phyloP scores from a whole-genome alignment of 1,140 invertebrate genomes.

The Rhyacophila brunnea region DNA sequence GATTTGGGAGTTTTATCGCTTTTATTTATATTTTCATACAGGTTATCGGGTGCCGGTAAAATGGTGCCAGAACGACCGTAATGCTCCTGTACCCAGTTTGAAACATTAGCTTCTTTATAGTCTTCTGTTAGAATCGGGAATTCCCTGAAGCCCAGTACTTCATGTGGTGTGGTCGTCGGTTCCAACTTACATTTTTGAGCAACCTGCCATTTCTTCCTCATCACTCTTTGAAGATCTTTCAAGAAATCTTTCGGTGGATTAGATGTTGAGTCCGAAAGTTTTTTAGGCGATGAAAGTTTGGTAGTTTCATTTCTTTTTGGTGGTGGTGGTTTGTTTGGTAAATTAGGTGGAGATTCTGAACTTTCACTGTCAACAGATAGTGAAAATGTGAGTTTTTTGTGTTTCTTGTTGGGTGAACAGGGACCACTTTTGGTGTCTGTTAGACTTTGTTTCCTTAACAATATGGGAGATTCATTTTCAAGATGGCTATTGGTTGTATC shows the following conservation, averaged over 20 bases:
- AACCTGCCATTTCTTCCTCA: constrained; percentile 92
- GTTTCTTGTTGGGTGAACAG: constrained; percentile 19
- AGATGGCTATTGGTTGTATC: constrained; percentile 2
- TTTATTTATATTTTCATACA: constrained; percentile 43
- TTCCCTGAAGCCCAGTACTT: constrained; percentile 86
- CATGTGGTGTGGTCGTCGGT: constrained; percentile 80
- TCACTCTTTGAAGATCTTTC: constrained; percentile 84
- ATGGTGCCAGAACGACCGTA: constrained; percentile 59
- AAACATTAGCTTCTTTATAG: constrained; percentile 80
- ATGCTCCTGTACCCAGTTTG: constrained; percentile 88
- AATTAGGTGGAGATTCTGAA: constrained; percentile 2
- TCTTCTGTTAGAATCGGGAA: constrained; percentile 63
- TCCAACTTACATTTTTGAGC: constrained; percentile 88
- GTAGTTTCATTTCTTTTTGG: constrained; percentile 72
- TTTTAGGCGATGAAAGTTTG: constrained; percentile 72
- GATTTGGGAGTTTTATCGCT: not conserved
- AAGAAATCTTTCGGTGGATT: constrained; percentile 82
- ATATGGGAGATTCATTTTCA: constrained; percentile 16
- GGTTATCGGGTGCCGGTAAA: constrained; percentile 16
- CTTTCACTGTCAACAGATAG: not conserved
- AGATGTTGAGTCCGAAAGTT: constrained; percentile 65
- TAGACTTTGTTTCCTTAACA: constrained; percentile 20
- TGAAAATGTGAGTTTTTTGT: constrained; percentile 19
- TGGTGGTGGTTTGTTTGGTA: constrained; percentile 54
- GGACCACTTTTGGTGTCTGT: constrained; percentile 8